A percentile compares a stretch with the other conserved stretches of the same genome.
Evolutionary conservation across 2,888 invertebrate genomes (phyloP).

Genomic region (Trissonchulus latispiculum): DNA sequence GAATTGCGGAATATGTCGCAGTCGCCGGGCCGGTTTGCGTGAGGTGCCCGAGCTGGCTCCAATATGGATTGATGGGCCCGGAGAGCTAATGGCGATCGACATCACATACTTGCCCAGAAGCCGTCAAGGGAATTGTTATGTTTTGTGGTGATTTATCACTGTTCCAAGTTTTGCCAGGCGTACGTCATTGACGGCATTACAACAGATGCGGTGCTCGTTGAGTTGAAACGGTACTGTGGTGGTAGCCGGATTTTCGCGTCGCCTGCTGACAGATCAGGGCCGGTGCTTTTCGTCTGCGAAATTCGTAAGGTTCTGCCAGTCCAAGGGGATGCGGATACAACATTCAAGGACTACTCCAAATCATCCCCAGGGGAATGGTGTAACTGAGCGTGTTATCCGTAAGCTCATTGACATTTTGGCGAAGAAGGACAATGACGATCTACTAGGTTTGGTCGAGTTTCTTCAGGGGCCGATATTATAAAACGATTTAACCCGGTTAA

Average conservation of each 20-base stretch:
- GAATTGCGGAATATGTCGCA: too few species aligned
- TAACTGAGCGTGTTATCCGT: background rate
- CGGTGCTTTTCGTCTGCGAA: background rate
- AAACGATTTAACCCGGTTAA: too few species aligned
- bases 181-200: background rate
- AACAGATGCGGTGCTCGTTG: background rate
- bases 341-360: background rate
- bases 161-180: background rate
- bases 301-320: too few species aligned
- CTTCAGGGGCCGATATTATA: too few species aligned
- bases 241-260: background rate
- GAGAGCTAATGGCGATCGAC: too few species aligned
- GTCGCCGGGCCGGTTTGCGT: too few species aligned
- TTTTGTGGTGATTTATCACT: too few species aligned
- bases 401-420: background rate
- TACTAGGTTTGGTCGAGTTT: too few species aligned
- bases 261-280: background rate
- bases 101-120: too few species aligned
- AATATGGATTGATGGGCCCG: too few species aligned
- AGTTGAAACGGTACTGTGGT: background rate
- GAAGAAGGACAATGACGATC: background rate
- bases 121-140: too few species aligned
- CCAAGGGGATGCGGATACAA: background rate
- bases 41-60: too few species aligned
- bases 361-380: background rate